Evolutionary conservation across 2,888 invertebrate species (phyloP).

Genomic region (Lamproptera curius): DNA sequence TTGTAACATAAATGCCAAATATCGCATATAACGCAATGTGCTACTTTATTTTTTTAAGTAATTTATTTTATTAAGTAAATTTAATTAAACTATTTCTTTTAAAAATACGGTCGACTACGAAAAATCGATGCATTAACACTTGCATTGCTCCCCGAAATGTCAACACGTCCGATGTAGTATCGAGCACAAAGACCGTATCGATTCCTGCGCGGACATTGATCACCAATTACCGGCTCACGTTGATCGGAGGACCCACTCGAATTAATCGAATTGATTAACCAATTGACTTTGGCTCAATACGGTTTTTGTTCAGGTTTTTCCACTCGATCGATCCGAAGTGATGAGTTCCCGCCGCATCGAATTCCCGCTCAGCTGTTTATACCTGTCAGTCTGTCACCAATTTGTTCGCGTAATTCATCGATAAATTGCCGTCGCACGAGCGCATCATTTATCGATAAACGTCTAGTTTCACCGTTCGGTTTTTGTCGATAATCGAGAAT

Average conservation of each 20-base stretch:
- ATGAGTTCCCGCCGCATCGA: constrained; percentile 19
- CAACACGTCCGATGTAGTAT: constrained; percentile 47
- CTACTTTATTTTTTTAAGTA: too few relatives aligned
- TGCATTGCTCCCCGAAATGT: too few relatives aligned
- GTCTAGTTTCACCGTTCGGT: background rate
- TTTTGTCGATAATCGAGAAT: constrained; percentile 1
- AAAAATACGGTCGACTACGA: too few relatives aligned
- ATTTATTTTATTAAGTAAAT: too few relatives aligned
- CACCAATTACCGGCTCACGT: constrained; percentile 59
- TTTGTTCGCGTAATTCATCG: constrained; percentile 15
- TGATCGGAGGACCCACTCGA: constrained; percentile 54
- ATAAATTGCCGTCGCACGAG: background rate
- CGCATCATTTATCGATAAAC: constrained; percentile 5
- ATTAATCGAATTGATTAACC: constrained; percentile 73
- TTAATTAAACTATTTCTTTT: too few relatives aligned
- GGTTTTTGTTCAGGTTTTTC: constrained; percentile 49
- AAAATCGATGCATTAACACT: too few relatives aligned
- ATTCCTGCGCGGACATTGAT: constrained; percentile 53
- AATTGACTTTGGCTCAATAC: constrained; percentile 62
- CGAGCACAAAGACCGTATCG: constrained; percentile 56
- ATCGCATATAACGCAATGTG: too few relatives aligned
- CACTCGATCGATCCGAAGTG: constrained; percentile 33
- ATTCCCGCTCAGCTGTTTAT: background rate
- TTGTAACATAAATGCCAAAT: too few relatives aligned
- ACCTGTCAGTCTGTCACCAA: constrained; percentile 10